Evolutionary conservation across 2,113 vertebrate species (phyloP).

Genomic region (Scytalopus superciliaris): DNA sequence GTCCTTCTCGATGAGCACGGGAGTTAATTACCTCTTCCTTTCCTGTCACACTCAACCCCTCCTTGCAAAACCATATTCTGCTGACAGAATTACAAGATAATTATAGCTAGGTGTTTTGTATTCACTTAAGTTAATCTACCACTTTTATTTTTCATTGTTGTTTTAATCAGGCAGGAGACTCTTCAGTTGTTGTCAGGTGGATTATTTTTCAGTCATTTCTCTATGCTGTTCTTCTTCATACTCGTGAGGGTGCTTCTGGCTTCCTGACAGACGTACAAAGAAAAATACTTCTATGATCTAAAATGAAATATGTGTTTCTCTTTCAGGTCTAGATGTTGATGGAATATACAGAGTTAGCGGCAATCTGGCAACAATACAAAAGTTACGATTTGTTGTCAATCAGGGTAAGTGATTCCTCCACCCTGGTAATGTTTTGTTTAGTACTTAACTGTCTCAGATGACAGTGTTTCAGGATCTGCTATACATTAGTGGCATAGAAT

Average conservation of each 20-base stretch:
- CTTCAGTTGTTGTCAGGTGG: constrained; percentile 43
- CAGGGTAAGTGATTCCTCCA: constrained; percentile 83
- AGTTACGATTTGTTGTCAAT: constrained; percentile 88
- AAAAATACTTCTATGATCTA: constrained; percentile 48
- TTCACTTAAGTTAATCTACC: constrained; percentile 36
- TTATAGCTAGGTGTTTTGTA: constrained; percentile 50
- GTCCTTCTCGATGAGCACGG: not conserved
- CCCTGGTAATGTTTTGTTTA: constrained; percentile 69
- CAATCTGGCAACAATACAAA: constrained; percentile 90
- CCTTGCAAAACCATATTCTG: not conserved
- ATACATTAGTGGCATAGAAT: constrained; percentile 51
- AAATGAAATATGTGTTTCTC: constrained; percentile 69
- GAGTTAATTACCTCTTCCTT: not conserved
- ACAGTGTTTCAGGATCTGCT: constrained; percentile 65
- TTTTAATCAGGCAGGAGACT: constrained; percentile 5
- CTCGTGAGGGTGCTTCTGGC: constrained; percentile 19
- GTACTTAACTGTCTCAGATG: constrained; percentile 68
- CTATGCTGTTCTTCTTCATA: not conserved
- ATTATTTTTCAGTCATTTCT: constrained; percentile 44
- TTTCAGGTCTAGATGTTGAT: constrained; percentile 85
- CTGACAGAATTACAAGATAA: constrained; percentile 58
- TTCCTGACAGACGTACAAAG: constrained; percentile 51
- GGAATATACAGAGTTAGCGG: constrained; percentile 92
- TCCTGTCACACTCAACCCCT: not conserved
- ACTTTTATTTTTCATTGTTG: constrained; percentile 7